Conservation (phyloP, 2,797 vertebrate genomes). For the Catharus ustulatus region DNA sequence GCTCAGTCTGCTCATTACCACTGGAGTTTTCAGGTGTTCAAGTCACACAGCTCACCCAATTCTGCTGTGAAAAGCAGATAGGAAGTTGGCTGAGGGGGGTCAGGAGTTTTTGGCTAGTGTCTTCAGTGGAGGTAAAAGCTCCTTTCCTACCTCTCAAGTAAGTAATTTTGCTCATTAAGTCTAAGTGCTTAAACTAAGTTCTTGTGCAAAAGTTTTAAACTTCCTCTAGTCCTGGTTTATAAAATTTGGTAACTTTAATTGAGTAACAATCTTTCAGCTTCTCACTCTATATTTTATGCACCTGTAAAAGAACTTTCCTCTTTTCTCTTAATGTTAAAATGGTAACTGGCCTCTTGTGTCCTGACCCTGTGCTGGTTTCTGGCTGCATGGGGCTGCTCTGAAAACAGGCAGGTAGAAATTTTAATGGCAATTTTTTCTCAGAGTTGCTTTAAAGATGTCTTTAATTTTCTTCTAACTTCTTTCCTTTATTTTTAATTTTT, state of each 20-base stretch:
- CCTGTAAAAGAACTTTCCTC: background rate
- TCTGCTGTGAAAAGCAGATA: background rate
- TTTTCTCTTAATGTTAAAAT: background rate
- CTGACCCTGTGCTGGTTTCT: background rate
- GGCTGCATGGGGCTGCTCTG: background rate
- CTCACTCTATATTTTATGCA: background rate
- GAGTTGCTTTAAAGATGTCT: background rate
- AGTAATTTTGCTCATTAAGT: accelerated
- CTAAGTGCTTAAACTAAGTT: background rate
- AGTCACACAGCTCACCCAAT: background rate
- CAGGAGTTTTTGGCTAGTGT: accelerated
- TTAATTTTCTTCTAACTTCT: background rate
- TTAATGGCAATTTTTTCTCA: background rate
- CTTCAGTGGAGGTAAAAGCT: background rate
- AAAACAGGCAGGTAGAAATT: background rate
- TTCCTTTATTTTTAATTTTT: background rate
- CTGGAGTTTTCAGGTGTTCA: background rate
- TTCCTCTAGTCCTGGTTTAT: background rate
- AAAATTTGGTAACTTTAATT: background rate
- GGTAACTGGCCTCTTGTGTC: background rate
- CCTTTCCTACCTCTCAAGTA: background rate
- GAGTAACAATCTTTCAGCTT: background rate
- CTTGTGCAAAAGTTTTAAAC: background rate
- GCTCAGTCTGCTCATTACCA: background rate
- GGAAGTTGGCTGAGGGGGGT: background rate